These are phyloP conservation scores for Coenonympha arcania DNA, from an alignment of 2,888 invertebrate species.

Conservation along the genomic window DNA sequence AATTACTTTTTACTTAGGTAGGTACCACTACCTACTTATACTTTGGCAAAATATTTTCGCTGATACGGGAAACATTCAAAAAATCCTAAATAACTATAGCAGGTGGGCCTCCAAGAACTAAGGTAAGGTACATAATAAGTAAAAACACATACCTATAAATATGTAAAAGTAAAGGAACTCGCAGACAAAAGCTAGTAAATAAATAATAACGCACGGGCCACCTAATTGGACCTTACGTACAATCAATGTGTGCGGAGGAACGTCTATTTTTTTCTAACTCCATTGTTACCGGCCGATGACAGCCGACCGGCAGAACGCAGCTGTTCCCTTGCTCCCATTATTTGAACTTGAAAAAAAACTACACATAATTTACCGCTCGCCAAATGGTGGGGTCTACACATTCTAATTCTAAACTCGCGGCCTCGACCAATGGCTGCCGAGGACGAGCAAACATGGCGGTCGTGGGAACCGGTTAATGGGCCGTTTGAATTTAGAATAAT, in stretches of 20 bases:
- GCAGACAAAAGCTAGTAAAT: slow-evolving; percentile 10
- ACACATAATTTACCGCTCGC: slow-evolving; percentile 69
- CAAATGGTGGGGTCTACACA: slow-evolving; percentile 73
- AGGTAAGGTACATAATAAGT: too few relatives aligned
- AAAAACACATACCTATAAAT: too few relatives aligned
- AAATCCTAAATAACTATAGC: too few relatives aligned
- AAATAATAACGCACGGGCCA: slow-evolving; percentile 24
- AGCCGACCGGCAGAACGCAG: slow-evolving; percentile 38
- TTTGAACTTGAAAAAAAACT: slow-evolving; percentile 63
- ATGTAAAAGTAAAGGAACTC: too few relatives aligned
- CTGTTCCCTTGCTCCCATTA: slow-evolving; percentile 59
- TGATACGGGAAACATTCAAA: too few relatives aligned
- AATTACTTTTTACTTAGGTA: too few relatives aligned
- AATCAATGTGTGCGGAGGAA: slow-evolving; percentile 21
- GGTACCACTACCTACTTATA: too few relatives aligned
- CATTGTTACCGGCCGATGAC: slow-evolving; percentile 36
- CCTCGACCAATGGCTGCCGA: slow-evolving; percentile 71
- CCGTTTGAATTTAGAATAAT: slow-evolving; percentile 73
- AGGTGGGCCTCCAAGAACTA: too few relatives aligned
- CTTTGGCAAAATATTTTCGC: too few relatives aligned
- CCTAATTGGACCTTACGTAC: slow-evolving; percentile 27
- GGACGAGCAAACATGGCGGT: slow-evolving; percentile 71
- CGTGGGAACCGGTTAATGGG: slow-evolving; percentile 74
- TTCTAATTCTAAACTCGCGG: slow-evolving; percentile 72
- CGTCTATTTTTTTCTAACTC: slow-evolving; percentile 37